Base-by-base conservation (phyloP, 2,797 vertebrate species). In the Huso huso region DNA sequence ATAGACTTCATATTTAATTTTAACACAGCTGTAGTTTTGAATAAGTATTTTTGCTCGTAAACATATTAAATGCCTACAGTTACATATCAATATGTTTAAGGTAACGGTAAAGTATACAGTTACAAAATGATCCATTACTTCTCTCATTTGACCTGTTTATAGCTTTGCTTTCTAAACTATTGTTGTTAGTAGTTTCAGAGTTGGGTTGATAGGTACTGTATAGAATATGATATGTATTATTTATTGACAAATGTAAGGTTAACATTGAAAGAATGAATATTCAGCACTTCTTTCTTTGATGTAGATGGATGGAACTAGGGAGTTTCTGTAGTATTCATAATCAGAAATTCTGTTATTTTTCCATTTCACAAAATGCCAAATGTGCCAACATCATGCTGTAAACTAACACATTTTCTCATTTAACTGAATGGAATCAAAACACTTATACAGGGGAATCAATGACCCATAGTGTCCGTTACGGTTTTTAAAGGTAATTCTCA, bases 331-430 rank as follows among this genome's bases (percentile, higher is more conserved):
- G 61, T 68, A 68, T 77, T 75, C 82, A 87, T 89, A 90, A 87
- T 76, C 80, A 79, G 84, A 87, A 88, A 82, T 83, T 86, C 77
- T 79, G 81, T 76, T 82, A 81, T 81, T 86, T 83, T 87, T 75
- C 77, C 80, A 83, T 87, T 86, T 84, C 84, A 83, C 76, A 84
- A 87, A 88, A 88, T 87, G 87, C 85, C 85, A 89, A 81, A 86
- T 74, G 78, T 84, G 80, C 83, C 84, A 89, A 79, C 75, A 79
- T 84, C 83, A 78, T 75, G 82, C 83, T 18, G 65, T 18, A 50
- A 83, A 77, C 74, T 87, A 85, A 78, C 71, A 7, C 49, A 75
- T 73, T 67, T 76, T 79, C 71, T 79, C 23, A 78, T 83, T 82
- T 82, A 77, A 79, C 73, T 68, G 77, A 83, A 86, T 79, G 80